Conservation (phyloP, 1,140 invertebrate species). For the Aphelinus atriplicis region DNA sequence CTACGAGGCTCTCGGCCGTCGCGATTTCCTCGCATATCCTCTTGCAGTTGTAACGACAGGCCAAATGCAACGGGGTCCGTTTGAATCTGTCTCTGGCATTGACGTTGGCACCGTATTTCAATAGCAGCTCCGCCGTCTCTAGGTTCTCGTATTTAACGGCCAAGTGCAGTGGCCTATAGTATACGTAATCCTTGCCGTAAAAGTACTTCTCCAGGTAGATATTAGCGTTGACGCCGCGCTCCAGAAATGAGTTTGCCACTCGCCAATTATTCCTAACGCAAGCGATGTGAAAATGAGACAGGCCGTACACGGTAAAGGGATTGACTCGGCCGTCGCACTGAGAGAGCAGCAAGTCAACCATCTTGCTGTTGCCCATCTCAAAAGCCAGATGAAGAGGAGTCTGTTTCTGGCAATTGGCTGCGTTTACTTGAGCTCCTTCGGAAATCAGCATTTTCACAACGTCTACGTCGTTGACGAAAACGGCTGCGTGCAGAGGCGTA, state of each 20-base stretch:
- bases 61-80: constrained; percentile 19
- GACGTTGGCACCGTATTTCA: constrained; percentile 28
- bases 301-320: constrained; percentile 28
- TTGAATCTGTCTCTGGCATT: constrained; percentile 16
- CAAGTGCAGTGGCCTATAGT: constrained; percentile 21
- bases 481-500: constrained; percentile 17
- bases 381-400: constrained; percentile 20
- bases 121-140: constrained; percentile 16
- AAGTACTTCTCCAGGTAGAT: constrained; percentile 24
- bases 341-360: constrained; percentile 15
- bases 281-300: constrained; percentile 33
- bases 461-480: neutral
- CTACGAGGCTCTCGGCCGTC: neutral
- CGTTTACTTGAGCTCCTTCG: neutral
- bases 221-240: constrained; percentile 23
- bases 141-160: constrained; percentile 21
- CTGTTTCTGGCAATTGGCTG: constrained; percentile 5
- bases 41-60: constrained; percentile 21
- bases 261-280: constrained; percentile 26
- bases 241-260: neutral
- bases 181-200: constrained; percentile 23
- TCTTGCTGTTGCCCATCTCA: constrained; percentile 1
- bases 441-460: constrained; percentile 6
- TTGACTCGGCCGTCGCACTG: constrained; percentile 20
- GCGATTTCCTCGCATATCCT: neutral